phyloP scores from a whole-genome alignment of 2,797 vertebrate genomes.

The Phataginus tricuspis region DNA sequence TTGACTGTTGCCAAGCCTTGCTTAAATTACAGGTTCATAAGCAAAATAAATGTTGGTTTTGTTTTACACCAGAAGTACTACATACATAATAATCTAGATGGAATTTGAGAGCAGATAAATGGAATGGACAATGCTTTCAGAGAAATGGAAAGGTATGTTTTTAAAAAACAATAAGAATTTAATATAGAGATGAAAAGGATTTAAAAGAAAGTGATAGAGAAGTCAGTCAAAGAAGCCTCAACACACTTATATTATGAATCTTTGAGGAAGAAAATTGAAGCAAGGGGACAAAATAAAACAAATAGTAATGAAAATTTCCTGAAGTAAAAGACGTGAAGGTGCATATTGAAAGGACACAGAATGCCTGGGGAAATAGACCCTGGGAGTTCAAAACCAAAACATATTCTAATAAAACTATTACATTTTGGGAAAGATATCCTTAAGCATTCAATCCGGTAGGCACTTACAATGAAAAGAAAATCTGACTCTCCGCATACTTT shows the following conservation, averaged over 20 bases:
- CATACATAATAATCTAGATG: not conserved
- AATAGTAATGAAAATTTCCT: not conserved
- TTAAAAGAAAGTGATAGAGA: not conserved
- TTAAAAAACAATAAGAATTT: not conserved
- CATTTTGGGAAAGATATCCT: not conserved
- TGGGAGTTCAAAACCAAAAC: not conserved
- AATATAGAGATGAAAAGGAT: not conserved
- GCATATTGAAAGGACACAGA: not conserved
- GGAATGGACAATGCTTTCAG: not conserved
- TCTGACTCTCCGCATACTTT: no score
- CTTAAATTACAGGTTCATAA: not conserved
- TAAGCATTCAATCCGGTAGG: not conserved
- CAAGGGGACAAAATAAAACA: not conserved
- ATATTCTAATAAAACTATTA: not conserved
- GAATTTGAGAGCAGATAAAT: not conserved
- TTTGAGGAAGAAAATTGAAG: constrained; percentile 13
- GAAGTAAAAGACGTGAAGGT: constrained; percentile 13
- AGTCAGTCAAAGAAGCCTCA: not conserved
- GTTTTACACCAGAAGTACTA: not conserved
- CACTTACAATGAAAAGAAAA: not conserved
- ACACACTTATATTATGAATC: not conserved
- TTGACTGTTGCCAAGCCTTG: not conserved
- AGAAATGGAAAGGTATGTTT: not conserved
- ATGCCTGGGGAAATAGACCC: not conserved
- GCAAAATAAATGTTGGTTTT: not conserved